A percentile compares a stretch with the other conserved stretches of the same genome.
phyloP scores from a whole-genome alignment of 53 echinoderm and acorn worm genomes.

The Antedon mediterranea region DNA sequence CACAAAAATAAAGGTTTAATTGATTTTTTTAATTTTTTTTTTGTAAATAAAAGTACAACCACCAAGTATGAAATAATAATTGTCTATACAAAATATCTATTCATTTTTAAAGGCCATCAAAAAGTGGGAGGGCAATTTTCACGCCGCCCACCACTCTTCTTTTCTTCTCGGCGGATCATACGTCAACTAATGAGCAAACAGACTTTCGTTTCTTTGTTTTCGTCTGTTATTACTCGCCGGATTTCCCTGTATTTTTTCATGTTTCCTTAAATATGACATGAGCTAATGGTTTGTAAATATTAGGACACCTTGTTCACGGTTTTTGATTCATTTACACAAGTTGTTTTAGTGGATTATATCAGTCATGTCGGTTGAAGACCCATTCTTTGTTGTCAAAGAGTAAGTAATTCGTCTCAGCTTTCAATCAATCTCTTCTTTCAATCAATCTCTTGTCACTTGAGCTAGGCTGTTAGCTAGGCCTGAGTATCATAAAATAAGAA shows the following conservation, averaged over 20 bases:
- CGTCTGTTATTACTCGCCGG: background rate
- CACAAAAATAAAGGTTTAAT: too few relatives aligned
- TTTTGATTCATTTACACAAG: background rate
- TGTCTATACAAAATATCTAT: too few relatives aligned
- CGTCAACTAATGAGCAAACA: background rate
- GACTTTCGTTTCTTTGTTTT: background rate
- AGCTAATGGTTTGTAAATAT: background rate
- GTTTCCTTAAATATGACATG: background rate
- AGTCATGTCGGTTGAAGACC: conserved; percentile 81
- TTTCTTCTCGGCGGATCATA: background rate
- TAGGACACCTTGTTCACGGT: background rate
- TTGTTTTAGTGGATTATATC: background rate
- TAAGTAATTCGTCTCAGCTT: conserved; percentile 25
- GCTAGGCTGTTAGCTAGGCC: too few relatives aligned
- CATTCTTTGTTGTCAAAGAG: conserved; percentile 95
- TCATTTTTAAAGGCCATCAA: background rate
- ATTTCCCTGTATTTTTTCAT: background rate
- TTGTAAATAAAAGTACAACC: too few relatives aligned
- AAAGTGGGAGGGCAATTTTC: background rate
- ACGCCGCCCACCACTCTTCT: too few relatives aligned
- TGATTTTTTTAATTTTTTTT: too few relatives aligned
- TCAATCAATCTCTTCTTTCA: too few relatives aligned
- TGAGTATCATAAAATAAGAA: too few relatives aligned
- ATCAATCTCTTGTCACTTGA: too few relatives aligned
- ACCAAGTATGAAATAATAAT: too few relatives aligned